Conservation (phyloP, 1,140 invertebrate species). For the Riptortus pedestris region DNA sequence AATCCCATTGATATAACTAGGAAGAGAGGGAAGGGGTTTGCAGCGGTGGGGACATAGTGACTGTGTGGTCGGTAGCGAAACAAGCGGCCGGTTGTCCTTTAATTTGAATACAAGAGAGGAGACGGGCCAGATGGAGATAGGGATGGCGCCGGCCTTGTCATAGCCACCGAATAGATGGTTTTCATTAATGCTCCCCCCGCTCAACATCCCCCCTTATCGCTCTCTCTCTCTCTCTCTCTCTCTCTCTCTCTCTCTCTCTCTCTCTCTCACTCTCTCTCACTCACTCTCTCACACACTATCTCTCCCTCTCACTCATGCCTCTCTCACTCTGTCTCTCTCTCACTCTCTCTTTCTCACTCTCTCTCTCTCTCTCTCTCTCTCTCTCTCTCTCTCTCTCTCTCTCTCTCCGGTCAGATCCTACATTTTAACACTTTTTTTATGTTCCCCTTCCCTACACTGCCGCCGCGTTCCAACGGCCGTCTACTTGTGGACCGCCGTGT, state of each 20-base stretch:
- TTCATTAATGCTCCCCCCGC: constrained; percentile 2
- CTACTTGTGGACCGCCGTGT: too few species aligned
- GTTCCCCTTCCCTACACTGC: too few species aligned
- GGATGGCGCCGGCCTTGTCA: constrained; percentile 5
- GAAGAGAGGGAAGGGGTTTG: neutral
- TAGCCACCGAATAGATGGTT: constrained; percentile 1
- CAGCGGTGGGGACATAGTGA: neutral
- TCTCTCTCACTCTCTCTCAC: too few species aligned
- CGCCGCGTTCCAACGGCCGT: too few species aligned
- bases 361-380: too few species aligned
- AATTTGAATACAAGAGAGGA: neutral
- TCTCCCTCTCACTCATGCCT: too few species aligned
- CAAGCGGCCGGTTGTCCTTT: neutral
- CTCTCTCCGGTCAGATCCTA: too few species aligned
- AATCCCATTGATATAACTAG: neutral
- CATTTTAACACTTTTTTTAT: too few species aligned
- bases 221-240: too few species aligned
- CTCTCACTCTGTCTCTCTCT: too few species aligned
- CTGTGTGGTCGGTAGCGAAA: neutral
- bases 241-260: neutral
- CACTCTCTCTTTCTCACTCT: neutral
- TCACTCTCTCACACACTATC: too few species aligned
- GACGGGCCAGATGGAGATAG: neutral
- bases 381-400: too few species aligned
- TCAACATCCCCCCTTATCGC: neutral